Percentiles rank a stretch among this genome's conserved stretches.
Evolutionary conservation across 1,140 invertebrate genomes (phyloP).

Genomic region (Tetramorium simillimum): DNA sequence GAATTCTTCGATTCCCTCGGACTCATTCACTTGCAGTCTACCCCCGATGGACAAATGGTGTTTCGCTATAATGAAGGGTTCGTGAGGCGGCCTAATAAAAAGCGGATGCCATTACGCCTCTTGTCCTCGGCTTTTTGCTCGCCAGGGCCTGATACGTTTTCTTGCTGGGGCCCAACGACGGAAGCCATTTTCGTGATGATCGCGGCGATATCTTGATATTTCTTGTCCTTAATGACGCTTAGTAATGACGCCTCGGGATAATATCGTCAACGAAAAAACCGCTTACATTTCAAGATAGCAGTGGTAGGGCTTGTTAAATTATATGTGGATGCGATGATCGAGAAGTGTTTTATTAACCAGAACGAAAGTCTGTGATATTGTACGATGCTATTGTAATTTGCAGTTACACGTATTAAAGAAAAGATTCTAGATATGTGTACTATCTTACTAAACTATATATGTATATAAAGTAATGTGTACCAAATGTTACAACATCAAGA

Average conservation of each 20-base stretch:
- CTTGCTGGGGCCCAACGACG: constrained; percentile 15
- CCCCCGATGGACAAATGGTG: constrained; percentile 76
- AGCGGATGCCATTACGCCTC: constrained; percentile 75
- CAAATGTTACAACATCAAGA: not conserved
- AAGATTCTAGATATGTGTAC: not conserved
- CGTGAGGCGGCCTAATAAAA: constrained; percentile 78
- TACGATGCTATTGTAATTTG: not conserved
- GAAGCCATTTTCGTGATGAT: constrained; percentile 29
- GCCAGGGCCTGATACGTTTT: constrained; percentile 25
- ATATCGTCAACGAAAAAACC: constrained; percentile 30
- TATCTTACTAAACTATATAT: not conserved
- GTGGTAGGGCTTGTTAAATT: constrained; percentile 25
- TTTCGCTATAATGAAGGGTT: constrained; percentile 79
- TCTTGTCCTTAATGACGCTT: constrained; percentile 61
- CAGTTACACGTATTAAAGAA: not conserved
- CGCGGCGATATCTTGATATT: constrained; percentile 37
- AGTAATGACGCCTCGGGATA: constrained; percentile 57
- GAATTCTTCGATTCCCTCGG: constrained; percentile 41
- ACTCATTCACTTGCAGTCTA: constrained; percentile 23
- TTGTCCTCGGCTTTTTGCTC: constrained; percentile 34
- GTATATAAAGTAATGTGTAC: not conserved
- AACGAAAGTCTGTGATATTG: not conserved
- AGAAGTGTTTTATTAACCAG: not conserved
- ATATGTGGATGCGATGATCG: constrained; percentile 21
- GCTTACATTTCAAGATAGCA: constrained; percentile 38